Percentiles rank a stretch among this genome's conserved stretches.
phyloP scores from a whole-genome alignment of 2,113 vertebrate species.

The Heptranchias perlo region DNA sequence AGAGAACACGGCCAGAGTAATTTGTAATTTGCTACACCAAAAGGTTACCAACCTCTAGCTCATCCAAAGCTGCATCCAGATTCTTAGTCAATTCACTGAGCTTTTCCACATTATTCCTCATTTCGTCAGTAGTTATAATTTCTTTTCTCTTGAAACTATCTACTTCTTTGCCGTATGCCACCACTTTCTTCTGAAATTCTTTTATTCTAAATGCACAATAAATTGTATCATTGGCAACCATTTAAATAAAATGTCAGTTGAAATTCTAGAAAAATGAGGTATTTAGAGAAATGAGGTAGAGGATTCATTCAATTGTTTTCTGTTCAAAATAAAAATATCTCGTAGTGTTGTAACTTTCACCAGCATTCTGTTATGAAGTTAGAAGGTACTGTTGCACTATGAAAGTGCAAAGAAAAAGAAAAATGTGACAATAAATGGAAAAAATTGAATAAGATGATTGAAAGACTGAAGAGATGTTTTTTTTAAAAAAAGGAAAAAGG shows the following conservation, averaged over 20 bases:
- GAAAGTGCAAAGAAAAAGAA: neutral
- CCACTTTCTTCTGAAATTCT: conserved; percentile 60
- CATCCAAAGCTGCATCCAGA: conserved; percentile 60
- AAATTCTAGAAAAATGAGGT: neutral
- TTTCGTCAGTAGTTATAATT: conserved; percentile 61
- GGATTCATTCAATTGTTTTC: neutral
- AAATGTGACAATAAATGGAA: neutral
- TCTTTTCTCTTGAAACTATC: conserved; percentile 69
- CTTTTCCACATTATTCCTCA: conserved; percentile 69
- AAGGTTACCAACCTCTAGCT: conserved; percentile 64
- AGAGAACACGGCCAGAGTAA: neutral
- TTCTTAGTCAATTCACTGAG: conserved; percentile 61
- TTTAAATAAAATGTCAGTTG: neutral
- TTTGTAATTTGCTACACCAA: neutral
- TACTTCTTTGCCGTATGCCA: conserved; percentile 60
- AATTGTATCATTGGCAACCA: neutral
- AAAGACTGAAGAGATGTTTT: neutral
- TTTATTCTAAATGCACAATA: conserved; percentile 57
- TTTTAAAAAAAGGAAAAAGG: too few relatives aligned
- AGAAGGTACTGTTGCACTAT: neutral
- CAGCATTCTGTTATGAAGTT: neutral
- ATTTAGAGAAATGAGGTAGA: neutral
- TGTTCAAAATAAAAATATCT: too few relatives aligned
- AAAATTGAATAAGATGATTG: neutral
- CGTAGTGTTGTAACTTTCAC: neutral